Base-by-base conservation (phyloP, 1,140 invertebrate species). In the Globodera rostochiensis region DNA sequence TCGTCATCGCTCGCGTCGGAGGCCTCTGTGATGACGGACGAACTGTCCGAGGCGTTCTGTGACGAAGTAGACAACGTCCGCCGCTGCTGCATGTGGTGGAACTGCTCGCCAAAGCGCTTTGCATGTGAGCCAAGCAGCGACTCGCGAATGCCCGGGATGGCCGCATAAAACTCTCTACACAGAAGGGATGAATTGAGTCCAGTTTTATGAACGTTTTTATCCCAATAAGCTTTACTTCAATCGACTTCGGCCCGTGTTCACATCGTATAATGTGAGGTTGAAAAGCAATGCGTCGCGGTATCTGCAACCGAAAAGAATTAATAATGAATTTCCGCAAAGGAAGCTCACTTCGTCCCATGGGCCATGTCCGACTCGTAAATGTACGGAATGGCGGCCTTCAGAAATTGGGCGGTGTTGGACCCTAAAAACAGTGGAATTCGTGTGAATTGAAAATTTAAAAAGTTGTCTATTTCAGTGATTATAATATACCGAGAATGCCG, bases 121-220 rank as follows among this genome's bases (percentile, higher is more conserved):
- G 88, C 88, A 77, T 87, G 82, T 11, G 87, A 86, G 6, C 89
- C 88, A 4, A 89, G 81, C n/a, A 89, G 79, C 25, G 82, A 87
- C 64, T 89, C 83, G 21, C 89, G 83, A 36, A 89, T 80, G 15
- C 88, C 88, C 4, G 89, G 89, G 1, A 90, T 88, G 0, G 88
- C 88, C n/a, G 88, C 88, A 77, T 89, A 89, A n/a, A 89, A 82
- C 81, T 89, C 88, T 75, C 88, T 89, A 49, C 11, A 7, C 45
- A 19, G 36, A 36, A 36, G 36, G 36, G 36, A 36, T 36, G 36
- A 36, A 36, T 36, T 36, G 36, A 36, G 36, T 1, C 36, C 1
- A 1, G 36, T 1, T 36, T 36, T 36, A 36, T 3, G 36, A 2
- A 36, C 36, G 36, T 36, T 36, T 36, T 36, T 36, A 2, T 36